phyloP scores from a whole-genome alignment of 2,888 invertebrate genomes.

The Campaea margaritaria region DNA sequence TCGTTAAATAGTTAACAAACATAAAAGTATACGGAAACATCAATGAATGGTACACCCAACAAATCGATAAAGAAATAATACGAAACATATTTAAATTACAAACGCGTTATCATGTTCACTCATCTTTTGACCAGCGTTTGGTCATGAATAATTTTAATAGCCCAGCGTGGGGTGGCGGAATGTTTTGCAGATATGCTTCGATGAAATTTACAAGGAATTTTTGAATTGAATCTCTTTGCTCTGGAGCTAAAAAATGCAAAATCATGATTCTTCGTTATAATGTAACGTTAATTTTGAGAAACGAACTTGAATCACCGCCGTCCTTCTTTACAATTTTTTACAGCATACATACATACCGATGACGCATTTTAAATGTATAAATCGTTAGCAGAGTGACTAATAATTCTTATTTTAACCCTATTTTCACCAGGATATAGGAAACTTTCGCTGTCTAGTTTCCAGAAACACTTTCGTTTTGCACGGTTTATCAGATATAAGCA shows the following conservation, averaged over 20 bases:
- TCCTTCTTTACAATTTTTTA: constrained; percentile 9
- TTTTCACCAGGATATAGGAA: not conserved
- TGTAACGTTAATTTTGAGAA: constrained; percentile 36
- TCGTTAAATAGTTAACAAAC: not conserved
- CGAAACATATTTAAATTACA: constrained; percentile 41
- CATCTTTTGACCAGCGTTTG: constrained; percentile 43
- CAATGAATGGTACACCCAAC: constrained; percentile 11
- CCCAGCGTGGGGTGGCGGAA: constrained; percentile 51
- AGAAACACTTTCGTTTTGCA: no score
- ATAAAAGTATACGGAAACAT: not conserved
- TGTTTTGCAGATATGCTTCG: constrained; percentile 34
- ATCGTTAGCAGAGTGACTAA: constrained; percentile 6
- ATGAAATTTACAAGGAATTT: constrained; percentile 32
- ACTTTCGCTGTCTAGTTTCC: not conserved
- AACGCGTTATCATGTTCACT: constrained; percentile 44
- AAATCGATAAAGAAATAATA: constrained; percentile 27
- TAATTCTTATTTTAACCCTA: not conserved
- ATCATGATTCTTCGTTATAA: constrained; percentile 37
- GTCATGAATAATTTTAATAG: constrained; percentile 55
- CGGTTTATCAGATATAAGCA: no score
- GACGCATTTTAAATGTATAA: constrained; percentile 7
- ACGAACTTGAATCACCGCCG: constrained; percentile 27
- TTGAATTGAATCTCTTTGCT: constrained; percentile 27
- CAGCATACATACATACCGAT: not conserved
- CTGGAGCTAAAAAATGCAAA: constrained; percentile 27